Evolutionary conservation across 2,797 vertebrate species (phyloP), one percentile per base, ranked within the genome.

Genomic region (Pseudomugil tenellus): DNA sequence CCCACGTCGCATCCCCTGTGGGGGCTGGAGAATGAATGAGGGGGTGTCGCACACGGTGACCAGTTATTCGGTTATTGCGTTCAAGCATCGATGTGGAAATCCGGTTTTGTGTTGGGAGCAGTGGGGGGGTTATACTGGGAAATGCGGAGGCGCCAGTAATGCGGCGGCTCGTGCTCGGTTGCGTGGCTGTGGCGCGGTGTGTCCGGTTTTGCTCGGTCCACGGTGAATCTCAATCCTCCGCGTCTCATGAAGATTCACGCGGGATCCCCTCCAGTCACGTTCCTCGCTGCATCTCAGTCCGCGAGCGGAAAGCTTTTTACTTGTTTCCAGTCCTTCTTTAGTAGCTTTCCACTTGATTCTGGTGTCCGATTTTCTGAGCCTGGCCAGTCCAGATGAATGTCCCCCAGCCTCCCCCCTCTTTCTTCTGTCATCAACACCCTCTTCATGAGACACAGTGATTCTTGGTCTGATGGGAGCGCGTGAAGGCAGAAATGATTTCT

Each of bases 391-490:
- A 71, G 62, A 52, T 75, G 26, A 77, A 59, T 5, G n/a, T 51
- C 69, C 74, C 53, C 51, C 70, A 62, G 5, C 72, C 77, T 43
- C 57, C 41, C 55, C 62, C 39, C 37, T n/a, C 64, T 34, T 28
- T 57, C 56, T 67, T 71, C 78, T 72, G 67, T 78, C 69, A 41
- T 57, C 72, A 69, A 56, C 43, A 46, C 70, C 55, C 68, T 61
- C 72, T 64, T 58, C 48, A 56, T 10, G 12, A 82, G 80, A 90
- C 88, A 90, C 88, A 88, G 86, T 87, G 70, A 60, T 77, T 61
- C 76, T 90, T 88, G 74, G 83, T 62, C 59, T 16, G 48, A 2
- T 11, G 10, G 29, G 53, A 46, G 25, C 0, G 34, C 49, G 43
- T 64, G 9, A 67, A 63, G 21, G 0, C 14, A 0, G 0, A 1